Conservation (phyloP, 2,797 vertebrate species). For the Sylvia borin region DNA sequence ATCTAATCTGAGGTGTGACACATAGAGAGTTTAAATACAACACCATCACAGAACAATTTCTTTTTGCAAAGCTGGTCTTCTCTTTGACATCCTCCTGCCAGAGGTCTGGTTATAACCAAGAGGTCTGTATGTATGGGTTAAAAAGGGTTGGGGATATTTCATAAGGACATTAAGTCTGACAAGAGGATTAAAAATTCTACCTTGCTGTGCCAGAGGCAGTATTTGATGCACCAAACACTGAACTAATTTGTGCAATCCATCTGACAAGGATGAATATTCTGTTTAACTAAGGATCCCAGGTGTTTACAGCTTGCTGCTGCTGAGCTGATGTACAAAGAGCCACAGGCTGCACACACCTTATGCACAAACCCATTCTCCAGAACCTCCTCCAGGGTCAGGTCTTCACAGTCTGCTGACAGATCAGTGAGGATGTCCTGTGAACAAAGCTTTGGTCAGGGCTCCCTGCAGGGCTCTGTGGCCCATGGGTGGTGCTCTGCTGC, state of each 20-base stretch:
- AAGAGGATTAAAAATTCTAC: neutral
- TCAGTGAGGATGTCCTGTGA: constrained; percentile 92
- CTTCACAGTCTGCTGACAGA: constrained; percentile 91
- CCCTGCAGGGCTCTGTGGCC: neutral
- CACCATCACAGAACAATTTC: neutral
- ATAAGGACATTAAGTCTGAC: neutral
- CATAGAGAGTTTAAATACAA: neutral
- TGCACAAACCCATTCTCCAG: constrained; percentile 89
- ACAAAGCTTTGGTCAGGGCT: neutral
- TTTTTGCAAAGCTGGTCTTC: neutral
- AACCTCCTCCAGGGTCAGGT: constrained; percentile 85
- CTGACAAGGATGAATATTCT: neutral
- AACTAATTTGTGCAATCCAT: neutral
- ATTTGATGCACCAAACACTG: neutral
- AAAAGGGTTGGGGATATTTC: neutral
- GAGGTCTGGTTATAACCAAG: neutral
- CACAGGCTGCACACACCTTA: constrained; percentile 81
- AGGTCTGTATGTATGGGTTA: neutral
- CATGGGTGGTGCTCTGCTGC: neutral
- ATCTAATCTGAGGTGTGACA: neutral
- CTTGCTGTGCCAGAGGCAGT: neutral
- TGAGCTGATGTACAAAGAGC: neutral
- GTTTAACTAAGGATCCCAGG: neutral
- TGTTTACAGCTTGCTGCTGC: neutral
- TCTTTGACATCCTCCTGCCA: neutral